These are phyloP conservation scores for Drosophila jambulina DNA, from an alignment of 1,140 invertebrate species.

Conservation along the genomic window DNA sequence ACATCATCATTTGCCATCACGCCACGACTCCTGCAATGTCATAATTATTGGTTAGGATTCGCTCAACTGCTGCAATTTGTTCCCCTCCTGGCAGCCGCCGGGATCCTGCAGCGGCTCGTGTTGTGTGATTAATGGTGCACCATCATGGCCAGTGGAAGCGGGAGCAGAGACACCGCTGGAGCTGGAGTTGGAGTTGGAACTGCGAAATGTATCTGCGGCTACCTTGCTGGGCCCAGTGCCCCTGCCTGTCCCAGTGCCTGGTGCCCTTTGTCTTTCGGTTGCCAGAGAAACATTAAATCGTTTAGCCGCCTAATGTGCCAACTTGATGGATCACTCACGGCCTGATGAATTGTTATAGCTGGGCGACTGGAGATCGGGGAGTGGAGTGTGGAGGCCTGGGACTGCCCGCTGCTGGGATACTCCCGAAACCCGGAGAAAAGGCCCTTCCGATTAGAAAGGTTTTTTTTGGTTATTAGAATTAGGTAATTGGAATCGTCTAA, in stretches of 20 bases:
- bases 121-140: conserved; percentile 81
- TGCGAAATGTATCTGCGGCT: conserved; percentile 77
- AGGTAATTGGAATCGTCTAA: conserved; percentile 49
- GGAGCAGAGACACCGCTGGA: conserved; percentile 23
- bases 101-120: conserved; percentile 73
- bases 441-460: conserved; percentile 53
- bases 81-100: conserved; percentile 43
- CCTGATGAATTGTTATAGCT: conserved; percentile 50
- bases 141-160: conserved; percentile 20
- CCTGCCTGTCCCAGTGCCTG: neutral
- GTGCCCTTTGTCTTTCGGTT: conserved; percentile 21
- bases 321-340: conserved; percentile 76
- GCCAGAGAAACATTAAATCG: conserved; percentile 57
- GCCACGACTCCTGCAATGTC: conserved; percentile 79
- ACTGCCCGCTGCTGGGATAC: conserved; percentile 69
- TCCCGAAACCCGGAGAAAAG: conserved; percentile 3
- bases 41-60: conserved; percentile 84
- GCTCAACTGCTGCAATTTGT: conserved; percentile 79
- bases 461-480: conserved; percentile 25
- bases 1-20: conserved; percentile 75
- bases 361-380: conserved; percentile 10
- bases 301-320: conserved; percentile 83
- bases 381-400: conserved; percentile 1
- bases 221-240: conserved; percentile 55
- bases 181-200: conserved; percentile 29